Percentiles rank a stretch among this genome's conserved stretches.
phyloP scores from a whole-genome alignment of 1,140 invertebrate species.

The Trinorchestia longiramus region DNA sequence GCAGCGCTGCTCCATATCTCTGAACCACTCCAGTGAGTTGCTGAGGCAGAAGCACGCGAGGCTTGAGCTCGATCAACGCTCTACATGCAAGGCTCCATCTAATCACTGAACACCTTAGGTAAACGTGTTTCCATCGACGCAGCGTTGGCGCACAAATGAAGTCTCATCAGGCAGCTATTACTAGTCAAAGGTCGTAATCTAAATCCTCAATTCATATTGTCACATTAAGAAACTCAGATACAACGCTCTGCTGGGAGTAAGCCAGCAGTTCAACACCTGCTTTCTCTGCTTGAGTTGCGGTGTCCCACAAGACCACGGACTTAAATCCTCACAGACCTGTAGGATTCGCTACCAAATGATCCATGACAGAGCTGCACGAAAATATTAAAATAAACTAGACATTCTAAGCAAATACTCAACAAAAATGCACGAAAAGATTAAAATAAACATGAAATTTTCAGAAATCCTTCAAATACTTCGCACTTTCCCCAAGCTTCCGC shows the following conservation, averaged over 20 bases:
- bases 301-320: background rate
- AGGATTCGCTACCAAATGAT: background rate
- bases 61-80: background rate
- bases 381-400: background rate
- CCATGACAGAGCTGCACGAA: background rate
- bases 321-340: background rate
- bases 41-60: background rate
- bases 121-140: background rate
- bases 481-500: background rate
- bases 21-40: background rate
- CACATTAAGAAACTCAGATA: background rate
- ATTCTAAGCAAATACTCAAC: background rate
- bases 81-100: background rate
- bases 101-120: background rate
- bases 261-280: background rate
- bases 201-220: background rate
- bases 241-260: background rate
- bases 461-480: no score
- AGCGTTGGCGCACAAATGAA: background rate
- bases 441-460: no score
- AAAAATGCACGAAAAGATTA: no score
- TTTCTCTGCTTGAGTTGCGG: background rate
- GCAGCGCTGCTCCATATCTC: background rate
- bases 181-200: background rate
- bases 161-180: background rate